Base-by-base conservation (phyloP, 2,113 vertebrate species). In the Procavia capensis region DNA sequence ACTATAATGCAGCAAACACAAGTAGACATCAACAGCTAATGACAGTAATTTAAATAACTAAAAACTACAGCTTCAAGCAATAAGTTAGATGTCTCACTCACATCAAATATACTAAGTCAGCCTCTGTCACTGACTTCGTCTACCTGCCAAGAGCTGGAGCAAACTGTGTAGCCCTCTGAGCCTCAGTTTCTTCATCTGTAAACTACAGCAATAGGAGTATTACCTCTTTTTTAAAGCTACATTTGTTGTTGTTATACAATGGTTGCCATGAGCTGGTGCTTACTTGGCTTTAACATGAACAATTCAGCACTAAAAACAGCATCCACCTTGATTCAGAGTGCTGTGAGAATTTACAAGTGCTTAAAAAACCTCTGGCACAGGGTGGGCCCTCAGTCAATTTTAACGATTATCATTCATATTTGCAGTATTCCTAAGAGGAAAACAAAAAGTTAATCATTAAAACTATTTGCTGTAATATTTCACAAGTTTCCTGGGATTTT, bases 1-100 rank as follows among this genome's bases (percentile, higher is more conserved):
- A 94, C n/a, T 86, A 93, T 75, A 91, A 92, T 79, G 63, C 9
- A 79, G 59, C 59, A 95, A 94, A 88, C 63, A 9, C 27, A 86
- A 91, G 79, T 2, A 86, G 36, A 85, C 20, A 88, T 41, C 25
- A 74, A 47, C 10, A 66, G 20, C 72, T 66, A 88, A 45, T n/a
- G 11, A 83, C 47, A 25, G 29, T 78, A 78, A 92, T 66, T 85
- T 85, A 57, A 75, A 50, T 88, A 47, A 78, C 2, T 54, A 31
- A 20, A 54, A 93, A 39, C 8, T 89, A 8, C 13, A 80, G 11
- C 72, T 85, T 83, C 74, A 61, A 75, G 22, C 27, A 11, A 50
- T 1, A 88, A 70, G 17, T 72, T 83, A 92, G 36, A 78, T 59
- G 61, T 90, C 39, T 47, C 39, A 74, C 10, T 70, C 78, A 85